A percentile compares a stretch with the other conserved stretches of the same genome.
Evolutionary conservation across 1,140 invertebrate genomes (phyloP).

Genomic region (Hetaerina americana): DNA sequence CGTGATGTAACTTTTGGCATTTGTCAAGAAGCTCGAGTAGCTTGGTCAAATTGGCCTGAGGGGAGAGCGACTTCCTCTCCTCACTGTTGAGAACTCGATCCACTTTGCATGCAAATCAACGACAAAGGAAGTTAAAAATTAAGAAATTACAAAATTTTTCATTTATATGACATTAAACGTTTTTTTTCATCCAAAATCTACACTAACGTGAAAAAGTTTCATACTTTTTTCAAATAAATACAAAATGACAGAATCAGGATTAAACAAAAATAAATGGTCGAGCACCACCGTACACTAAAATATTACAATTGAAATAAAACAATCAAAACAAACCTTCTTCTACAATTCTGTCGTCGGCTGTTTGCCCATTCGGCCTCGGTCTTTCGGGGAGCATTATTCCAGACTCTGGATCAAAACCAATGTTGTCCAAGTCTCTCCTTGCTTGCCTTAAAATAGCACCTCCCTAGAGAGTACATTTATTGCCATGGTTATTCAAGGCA

Average conservation of each 20-base stretch:
- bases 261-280: too few species aligned
- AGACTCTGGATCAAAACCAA: conserved; percentile 41
- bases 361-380: conserved; percentile 16
- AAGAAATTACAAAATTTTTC: neutral
- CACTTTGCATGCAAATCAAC: neutral
- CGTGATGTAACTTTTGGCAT: conserved; percentile 37
- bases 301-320: conserved; percentile 1
- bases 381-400: conserved; percentile 26
- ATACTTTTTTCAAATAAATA: too few species aligned
- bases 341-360: conserved; percentile 22
- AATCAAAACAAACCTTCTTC: conserved; percentile 25
- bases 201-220: too few species aligned
- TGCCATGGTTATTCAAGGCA: too few species aligned
- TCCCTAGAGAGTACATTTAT: conserved; percentile 41
- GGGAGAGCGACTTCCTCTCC: neutral
- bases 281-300: too few species aligned
- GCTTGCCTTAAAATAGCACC: conserved; percentile 60
- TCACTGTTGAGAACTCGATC: neutral
- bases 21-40: conserved; percentile 37
- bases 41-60: conserved; percentile 20
- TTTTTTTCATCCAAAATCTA: too few species aligned
- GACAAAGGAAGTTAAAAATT: neutral
- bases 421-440: conserved; percentile 53
- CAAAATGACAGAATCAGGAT: too few species aligned
- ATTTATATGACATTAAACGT: too few species aligned